Conservation (phyloP, 2,113 vertebrate genomes). For the Trogon surrucura region DNA sequence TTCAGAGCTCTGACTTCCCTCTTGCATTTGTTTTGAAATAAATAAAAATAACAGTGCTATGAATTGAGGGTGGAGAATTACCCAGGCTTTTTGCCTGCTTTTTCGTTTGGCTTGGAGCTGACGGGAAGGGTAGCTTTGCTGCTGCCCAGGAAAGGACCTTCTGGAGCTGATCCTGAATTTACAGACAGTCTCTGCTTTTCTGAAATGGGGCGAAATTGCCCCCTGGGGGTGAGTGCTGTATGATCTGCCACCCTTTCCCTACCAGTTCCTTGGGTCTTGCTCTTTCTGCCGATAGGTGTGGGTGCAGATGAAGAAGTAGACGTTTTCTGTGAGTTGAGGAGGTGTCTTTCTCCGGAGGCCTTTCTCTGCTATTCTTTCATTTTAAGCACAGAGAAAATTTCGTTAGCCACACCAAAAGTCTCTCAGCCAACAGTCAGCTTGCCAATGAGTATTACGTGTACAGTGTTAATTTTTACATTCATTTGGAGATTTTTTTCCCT, state of each 20-base stretch:
- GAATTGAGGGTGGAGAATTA: not conserved
- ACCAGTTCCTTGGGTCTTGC: not conserved
- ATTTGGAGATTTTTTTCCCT: not conserved
- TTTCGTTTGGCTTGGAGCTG: not conserved
- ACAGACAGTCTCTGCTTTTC: not conserved
- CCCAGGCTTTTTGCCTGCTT: not conserved
- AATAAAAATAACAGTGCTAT: not conserved
- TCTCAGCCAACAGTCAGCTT: not conserved
- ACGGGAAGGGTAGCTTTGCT: not conserved
- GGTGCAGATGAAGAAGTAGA: not conserved
- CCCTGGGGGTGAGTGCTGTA: not conserved
- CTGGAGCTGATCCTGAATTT: not conserved
- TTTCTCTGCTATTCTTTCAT: not conserved
- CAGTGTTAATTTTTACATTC: not conserved
- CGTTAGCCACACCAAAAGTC: not conserved
- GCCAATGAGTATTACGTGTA: not conserved
- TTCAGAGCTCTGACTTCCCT: not conserved
- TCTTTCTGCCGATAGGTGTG: accelerated
- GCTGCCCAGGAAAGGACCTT: not conserved
- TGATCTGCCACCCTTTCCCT: not conserved
- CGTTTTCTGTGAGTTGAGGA: not conserved
- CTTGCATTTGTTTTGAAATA: constrained; percentile 25
- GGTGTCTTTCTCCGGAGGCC: not conserved
- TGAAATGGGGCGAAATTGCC: not conserved
- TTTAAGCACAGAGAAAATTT: not conserved